Base-by-base conservation (phyloP, 2,113 vertebrate genomes). In the Lutjanus erythropterus region DNA sequence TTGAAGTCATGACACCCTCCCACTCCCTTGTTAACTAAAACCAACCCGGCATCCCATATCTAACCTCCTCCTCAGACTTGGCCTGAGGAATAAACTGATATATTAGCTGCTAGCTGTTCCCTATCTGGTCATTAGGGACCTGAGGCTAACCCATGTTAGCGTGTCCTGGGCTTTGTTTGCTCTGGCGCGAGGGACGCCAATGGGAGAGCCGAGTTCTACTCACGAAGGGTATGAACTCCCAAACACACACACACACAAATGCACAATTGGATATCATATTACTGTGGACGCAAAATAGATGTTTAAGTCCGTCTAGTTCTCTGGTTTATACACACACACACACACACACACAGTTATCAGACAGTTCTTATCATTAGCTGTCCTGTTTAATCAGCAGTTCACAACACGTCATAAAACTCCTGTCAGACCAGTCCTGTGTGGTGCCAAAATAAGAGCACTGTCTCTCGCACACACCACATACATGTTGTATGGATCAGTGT, bases 101-200 rank as follows among this genome's bases (percentile, higher is more conserved):
- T 62, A 81, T 84, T 66, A 78, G 65, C 71, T 72, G 67, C 64
- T 80, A 71, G 75, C 71, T 25, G 19, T 23, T 82, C 35, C 29
- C 21, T 41, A 33, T 62, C 64, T 11, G 46, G 19, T 87, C 79
- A 65, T 64, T 50, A 31, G 49, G 5, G 76, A 80, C 56, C 41
- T 47, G 35, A 23, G 52, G 18, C 21, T 39, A 58, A 68, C 60
- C 55, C 68, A 23, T 59, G 62, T 80, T 64, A 68, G 44, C 6
- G 3, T 47, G 69, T 50, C 53, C 39, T 46, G 33, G 6, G 5
- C 31, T 61, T 46, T 74, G 74, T 73, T 84, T 76, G 62, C 25
- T 68, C 46, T 79, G 55, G 60, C 11, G 1, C 29, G 67, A 86
- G 62, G 50, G 12, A 2, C 0, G 3, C 11, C 2, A 46, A 44